Evolutionary conservation across 2,888 invertebrate species (phyloP), one percentile per base, ranked within the genome.

Genomic region (Hypena proboscidalis): DNA sequence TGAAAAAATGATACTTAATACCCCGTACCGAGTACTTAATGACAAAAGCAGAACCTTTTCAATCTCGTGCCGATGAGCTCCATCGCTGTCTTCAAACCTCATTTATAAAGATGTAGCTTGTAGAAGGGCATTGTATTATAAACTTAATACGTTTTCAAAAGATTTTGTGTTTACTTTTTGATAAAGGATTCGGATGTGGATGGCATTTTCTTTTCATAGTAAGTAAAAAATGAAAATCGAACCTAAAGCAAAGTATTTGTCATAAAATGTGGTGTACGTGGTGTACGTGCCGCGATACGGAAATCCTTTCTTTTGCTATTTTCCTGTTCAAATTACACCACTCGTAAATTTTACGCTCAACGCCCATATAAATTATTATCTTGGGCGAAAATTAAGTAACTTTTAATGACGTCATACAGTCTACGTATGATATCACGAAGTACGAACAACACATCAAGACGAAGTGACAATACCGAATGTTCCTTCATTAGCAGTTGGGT

Each of bases 1-100:
- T 43, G 52, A 70, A 67, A 69, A 74, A 69, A 60, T 55, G 56
- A 66, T 67, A 65, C 60, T 52, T 48, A n/a, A n/a, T n/a, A 48
- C 30, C 11, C 21, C 41, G 49, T 42, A 55, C 54, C 45, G 22
- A 37, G 27, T 2, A 2, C 11, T 36, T 32, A 10, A n/a, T 1
- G 2, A 15, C 5, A 29, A 15, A 9, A 15, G 1, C 1, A 8
- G 8, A 17, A n/a, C 9, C 3, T 8, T 29, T 15, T 29, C 5
- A 15, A 29, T 15, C n/a, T n/a, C n/a, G n/a, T n/a, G n/a, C n/a
- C n/a, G n/a, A n/a, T n/a, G n/a, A n/a, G n/a, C n/a, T 29, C 9
- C 29, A 29, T 15, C 8, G 29, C 29, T 8, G 15, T 15, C 14
- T 15, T 8, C 1, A 7, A 3, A 8, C 4, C 2, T 7, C 9